phyloP scores from a whole-genome alignment of 2,113 vertebrate genomes.

The Vicugna pacos region DNA sequence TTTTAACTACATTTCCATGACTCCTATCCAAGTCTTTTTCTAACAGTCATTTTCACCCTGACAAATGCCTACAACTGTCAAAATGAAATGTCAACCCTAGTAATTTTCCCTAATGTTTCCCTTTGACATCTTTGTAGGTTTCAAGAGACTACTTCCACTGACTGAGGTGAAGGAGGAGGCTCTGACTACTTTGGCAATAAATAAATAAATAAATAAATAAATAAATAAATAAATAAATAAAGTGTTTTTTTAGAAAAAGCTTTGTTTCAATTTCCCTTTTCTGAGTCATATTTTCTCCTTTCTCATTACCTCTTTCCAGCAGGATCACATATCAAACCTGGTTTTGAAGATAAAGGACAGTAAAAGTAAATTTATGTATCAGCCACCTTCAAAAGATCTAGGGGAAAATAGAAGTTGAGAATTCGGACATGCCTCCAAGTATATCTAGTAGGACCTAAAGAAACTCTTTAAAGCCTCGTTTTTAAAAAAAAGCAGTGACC shows the following conservation, averaged over 20 bases:
- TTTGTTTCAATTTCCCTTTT: not conserved
- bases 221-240: not conserved
- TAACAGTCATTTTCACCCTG: not conserved
- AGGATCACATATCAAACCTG: not conserved
- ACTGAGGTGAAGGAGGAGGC: not conserved
- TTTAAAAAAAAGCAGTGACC: not conserved
- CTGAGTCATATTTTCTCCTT: not conserved
- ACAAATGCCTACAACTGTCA: conserved; percentile 5
- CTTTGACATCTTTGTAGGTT: not conserved
- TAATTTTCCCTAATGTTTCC: not conserved
- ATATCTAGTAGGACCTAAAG: not conserved
- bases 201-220: not conserved
- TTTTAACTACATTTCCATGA: not conserved
- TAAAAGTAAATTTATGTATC: conserved; percentile 18
- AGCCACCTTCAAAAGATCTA: not conserved
- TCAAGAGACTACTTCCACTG: not conserved
- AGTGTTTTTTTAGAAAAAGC: not conserved
- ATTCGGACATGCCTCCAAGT: not conserved
- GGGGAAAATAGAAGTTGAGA: not conserved
- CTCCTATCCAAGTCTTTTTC: not conserved
- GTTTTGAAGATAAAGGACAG: not conserved
- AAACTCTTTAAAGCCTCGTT: not conserved
- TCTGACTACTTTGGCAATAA: not conserved
- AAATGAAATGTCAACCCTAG: not conserved
- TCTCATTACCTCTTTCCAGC: not conserved